Conservation (phyloP, 1,140 invertebrate genomes). For the Drosophila repletoides region DNA sequence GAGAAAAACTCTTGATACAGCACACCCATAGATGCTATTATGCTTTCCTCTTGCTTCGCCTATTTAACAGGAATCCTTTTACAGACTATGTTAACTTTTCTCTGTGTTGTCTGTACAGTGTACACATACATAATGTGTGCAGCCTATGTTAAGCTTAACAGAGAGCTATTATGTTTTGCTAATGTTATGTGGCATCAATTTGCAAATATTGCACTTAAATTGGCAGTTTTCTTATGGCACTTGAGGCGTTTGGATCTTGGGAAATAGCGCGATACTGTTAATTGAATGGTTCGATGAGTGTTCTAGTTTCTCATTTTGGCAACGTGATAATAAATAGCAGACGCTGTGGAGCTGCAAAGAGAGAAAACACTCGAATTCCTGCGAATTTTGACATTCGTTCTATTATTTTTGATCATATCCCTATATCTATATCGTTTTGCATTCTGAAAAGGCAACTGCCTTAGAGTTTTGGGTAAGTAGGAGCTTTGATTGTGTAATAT, state of each 20-base stretch:
- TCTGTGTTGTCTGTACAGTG: too few relatives aligned
- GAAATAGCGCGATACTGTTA: not conserved
- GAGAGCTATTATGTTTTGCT: constrained; percentile 30
- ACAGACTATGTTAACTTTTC: too few relatives aligned
- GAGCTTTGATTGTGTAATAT: constrained; percentile 56
- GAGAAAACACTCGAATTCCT: constrained; percentile 80
- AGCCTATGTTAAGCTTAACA: constrained; percentile 9
- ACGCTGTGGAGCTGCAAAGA: constrained; percentile 82
- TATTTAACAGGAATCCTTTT: too few relatives aligned
- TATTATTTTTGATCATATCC: constrained; percentile 77
- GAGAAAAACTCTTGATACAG: too few relatives aligned
- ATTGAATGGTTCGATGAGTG: constrained; percentile 19
- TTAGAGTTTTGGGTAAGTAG: constrained; percentile 43
- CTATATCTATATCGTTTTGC: constrained; percentile 78
- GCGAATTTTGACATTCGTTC: constrained; percentile 77
- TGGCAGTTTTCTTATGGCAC: constrained; percentile 50
- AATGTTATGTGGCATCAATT: constrained; percentile 11
- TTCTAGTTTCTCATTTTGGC: constrained; percentile 40
- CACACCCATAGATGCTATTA: too few relatives aligned
- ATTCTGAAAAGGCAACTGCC: constrained; percentile 50
- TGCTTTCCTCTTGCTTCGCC: too few relatives aligned
- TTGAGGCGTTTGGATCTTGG: constrained; percentile 42
- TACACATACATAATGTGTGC: too few relatives aligned
- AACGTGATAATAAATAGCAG: constrained; percentile 53
- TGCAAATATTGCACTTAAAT: constrained; percentile 44